Evolutionary conservation across 2,797 vertebrate genomes (phyloP), one percentile per base, ranked within the genome.

Genomic region (Octomys mimax): DNA sequence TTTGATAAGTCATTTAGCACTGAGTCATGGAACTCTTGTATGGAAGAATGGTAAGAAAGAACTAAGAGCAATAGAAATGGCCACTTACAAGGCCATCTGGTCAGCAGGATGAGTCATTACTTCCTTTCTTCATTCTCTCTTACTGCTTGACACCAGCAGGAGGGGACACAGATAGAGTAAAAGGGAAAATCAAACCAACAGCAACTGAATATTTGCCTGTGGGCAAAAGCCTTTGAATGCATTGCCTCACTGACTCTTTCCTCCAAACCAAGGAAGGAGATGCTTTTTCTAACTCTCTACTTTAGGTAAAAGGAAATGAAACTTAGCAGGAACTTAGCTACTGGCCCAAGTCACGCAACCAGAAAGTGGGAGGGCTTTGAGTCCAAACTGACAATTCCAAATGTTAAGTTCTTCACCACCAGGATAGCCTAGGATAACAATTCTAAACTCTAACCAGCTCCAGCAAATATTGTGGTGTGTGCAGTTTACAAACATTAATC

Each of bases 1-100:
- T 80, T 70, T 71, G 87, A 14, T 93, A 83, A 92, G 84, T 89
- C 79, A 94, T 71, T 95, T 64, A 89, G 26, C 80, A 21, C 52
- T 42, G 42, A 64, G 46, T 66, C 54, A 33, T 71, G 59, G 42
- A 86, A 78, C 42, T 68, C 70, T n/a, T 59, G 57, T 70, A 39
- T 75, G 42, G 79, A 82, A 87, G 62, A 26, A 73, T 62, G 4
- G 61, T 24, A 77, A 88, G 28, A 49, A 95, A 94, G 57, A 82
- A 62, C 33, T 16, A 79, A 83, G 26, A 85, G 36, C 14, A 8
- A 31, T 86, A 42, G 93, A 87, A 80, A 59, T 6, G n/a, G 78
- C 39, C 71, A 57, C 61, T 71, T 39, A 6, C 71, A 89, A 84
- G 93, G 89, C 39, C 92, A 87, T 59, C 68, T 88, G 79, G 68